Evolutionary conservation across 2,888 invertebrate genomes (phyloP), one percentile per base, ranked within the genome.

Genomic region (Coleophora deauratella): DNA sequence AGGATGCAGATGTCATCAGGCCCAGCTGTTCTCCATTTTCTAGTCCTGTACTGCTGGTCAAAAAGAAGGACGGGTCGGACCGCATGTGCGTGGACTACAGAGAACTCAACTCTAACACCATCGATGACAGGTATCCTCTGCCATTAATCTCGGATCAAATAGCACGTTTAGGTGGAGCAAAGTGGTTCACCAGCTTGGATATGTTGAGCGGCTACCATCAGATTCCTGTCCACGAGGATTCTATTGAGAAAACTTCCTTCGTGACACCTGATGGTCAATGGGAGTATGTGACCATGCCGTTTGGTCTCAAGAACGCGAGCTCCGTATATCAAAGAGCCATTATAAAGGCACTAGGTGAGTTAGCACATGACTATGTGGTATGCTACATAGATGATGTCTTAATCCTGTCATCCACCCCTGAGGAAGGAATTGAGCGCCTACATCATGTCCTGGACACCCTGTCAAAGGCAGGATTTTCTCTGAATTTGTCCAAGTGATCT

Each of bases 401-500:
- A 1, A 45, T 51, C 2, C 27, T 37, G 0, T 32, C 49, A 0
- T 1, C 12, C 0, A 36, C 2, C 9, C 4, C 14, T n/a, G 38
- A 41, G 0, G 21, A 49, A 27, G 54, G 49, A 0, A 9, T 52
- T 1, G 12, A 37, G 2, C 14, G 49, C 8, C 15, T 55, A 1
- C 32, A 33, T 0, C 31, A 33, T 7, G 47, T 50, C 0, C 27
- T 47, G 14, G 10, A 34, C 13, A 30, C 35, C 1, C 10, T 50
- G 3, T 38, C 40, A 0, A 33, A 48, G 3, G 44, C 47, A 1
- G 54, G 51, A 0, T 55, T 57, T 39, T 53, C 52, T 0, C 11
- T 59, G 0, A 59, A 59, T 15, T 4, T 54, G 0, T 38, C 40
- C 7, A 58, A 58, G 35, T 58, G 54, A 21, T 39, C 49, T 0